Evolutionary conservation across 1,140 invertebrate genomes (phyloP).

Genomic region (Heliconius eleuchia): DNA sequence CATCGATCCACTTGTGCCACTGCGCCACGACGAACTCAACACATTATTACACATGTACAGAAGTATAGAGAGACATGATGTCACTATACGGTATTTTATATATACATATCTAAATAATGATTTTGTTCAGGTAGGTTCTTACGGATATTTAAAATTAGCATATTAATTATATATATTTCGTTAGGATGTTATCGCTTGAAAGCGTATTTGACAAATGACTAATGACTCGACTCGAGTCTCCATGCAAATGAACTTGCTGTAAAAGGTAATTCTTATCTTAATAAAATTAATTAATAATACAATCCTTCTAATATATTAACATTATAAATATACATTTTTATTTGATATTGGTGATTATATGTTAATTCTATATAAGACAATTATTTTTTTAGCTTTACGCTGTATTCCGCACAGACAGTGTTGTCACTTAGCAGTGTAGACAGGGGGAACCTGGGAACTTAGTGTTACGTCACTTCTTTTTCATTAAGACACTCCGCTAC

Average conservation of each 20-base stretch:
- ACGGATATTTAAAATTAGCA: background rate
- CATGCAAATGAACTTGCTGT: slow-evolving; percentile 8
- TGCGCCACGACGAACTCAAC: no score
- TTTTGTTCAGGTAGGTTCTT: slow-evolving; percentile 5
- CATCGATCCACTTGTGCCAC: no score
- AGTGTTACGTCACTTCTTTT: no score
- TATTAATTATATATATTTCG: slow-evolving; percentile 13
- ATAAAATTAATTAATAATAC: slow-evolving; percentile 1
- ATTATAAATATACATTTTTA: background rate
- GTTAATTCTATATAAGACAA: background rate
- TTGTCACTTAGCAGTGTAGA: no score
- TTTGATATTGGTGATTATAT: background rate
- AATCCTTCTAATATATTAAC: background rate
- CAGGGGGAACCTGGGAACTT: no score
- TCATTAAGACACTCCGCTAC: no score
- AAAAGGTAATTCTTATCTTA: slow-evolving; percentile 2
- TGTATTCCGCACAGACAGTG: background rate
- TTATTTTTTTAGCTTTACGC: background rate
- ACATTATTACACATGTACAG: no score
- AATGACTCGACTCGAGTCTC: slow-evolving; percentile 7
- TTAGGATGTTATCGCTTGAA: slow-evolving; percentile 6
- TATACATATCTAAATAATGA: background rate
- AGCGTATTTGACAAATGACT: slow-evolving; percentile 9
- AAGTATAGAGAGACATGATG: no score
- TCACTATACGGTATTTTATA: background rate